Conservation (phyloP, 2,797 vertebrate species). For the Ceryle rudis region DNA sequence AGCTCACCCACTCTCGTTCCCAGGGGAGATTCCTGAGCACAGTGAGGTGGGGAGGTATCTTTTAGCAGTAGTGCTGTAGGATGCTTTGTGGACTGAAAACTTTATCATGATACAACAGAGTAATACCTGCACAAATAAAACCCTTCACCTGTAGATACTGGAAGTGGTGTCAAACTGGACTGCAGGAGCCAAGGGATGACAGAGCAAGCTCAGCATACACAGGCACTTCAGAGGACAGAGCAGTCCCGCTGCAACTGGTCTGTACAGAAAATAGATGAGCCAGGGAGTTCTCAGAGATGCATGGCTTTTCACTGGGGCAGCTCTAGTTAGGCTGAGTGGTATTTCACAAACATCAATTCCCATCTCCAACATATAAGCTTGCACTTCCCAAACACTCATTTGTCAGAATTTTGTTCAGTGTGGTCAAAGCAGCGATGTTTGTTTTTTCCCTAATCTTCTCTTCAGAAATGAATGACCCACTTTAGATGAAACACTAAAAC, state of each 20-base stretch:
- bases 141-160: background rate
- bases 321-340: background rate
- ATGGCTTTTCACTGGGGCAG: background rate
- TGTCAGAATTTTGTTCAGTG: constrained; percentile 29
- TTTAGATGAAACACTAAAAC: constrained; percentile 67
- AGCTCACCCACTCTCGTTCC: background rate
- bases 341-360: constrained; percentile 2
- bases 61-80: background rate
- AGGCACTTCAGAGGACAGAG: background rate
- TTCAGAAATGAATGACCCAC: constrained; percentile 53
- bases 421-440: constrained; percentile 39
- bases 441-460: constrained; percentile 50
- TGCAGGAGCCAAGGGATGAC: background rate
- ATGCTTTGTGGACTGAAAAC: background rate
- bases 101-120: background rate
- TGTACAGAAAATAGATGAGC: background rate
- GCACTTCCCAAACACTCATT: background rate
- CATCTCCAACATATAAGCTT: background rate
- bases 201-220: background rate
- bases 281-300: background rate
- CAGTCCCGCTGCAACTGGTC: background rate
- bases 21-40: background rate
- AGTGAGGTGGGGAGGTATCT: background rate
- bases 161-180: background rate
- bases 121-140: background rate